Conservation (phyloP, 1,140 invertebrate species). For the Camponotus vicinus region DNA sequence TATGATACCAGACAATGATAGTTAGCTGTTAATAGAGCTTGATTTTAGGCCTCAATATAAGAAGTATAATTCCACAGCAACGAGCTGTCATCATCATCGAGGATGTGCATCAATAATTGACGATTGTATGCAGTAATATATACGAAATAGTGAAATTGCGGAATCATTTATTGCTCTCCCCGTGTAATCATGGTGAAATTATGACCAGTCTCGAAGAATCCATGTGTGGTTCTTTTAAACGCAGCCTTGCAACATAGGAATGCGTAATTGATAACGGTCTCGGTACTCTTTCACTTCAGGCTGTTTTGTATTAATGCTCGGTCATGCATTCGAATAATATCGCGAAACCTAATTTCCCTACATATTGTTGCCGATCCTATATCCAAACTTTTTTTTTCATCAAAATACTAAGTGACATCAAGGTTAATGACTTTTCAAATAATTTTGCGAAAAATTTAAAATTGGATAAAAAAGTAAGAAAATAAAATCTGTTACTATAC, state of each 20-base stretch:
- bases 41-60: constrained; percentile 38
- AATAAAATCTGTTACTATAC: not conserved
- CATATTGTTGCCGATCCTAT: constrained; percentile 5
- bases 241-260: constrained; percentile 47
- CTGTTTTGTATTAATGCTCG: constrained; percentile 57
- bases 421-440: not conserved
- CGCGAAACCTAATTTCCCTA: constrained; percentile 18
- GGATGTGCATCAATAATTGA: constrained; percentile 39
- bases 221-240: constrained; percentile 36
- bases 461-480: not conserved
- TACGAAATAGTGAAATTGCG: constrained; percentile 46
- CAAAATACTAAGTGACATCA: not conserved
- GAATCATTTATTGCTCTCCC: constrained; percentile 40
- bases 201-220: constrained; percentile 16
- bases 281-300: constrained; percentile 60
- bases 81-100: not conserved
- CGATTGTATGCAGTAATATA: constrained; percentile 39
- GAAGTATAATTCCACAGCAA: constrained; percentile 29
- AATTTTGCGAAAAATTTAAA: not conserved
- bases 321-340: constrained; percentile 38
- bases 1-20: constrained; percentile 17
- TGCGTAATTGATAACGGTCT: constrained; percentile 68
- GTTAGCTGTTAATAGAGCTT: constrained; percentile 38
- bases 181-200: constrained; percentile 54
- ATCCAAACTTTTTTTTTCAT: not conserved